Percentiles rank a stretch among this genome's conserved stretches.
Evolutionary conservation across 2,888 invertebrate genomes (phyloP).

Genomic region (Chymomyza caudatula): DNA sequence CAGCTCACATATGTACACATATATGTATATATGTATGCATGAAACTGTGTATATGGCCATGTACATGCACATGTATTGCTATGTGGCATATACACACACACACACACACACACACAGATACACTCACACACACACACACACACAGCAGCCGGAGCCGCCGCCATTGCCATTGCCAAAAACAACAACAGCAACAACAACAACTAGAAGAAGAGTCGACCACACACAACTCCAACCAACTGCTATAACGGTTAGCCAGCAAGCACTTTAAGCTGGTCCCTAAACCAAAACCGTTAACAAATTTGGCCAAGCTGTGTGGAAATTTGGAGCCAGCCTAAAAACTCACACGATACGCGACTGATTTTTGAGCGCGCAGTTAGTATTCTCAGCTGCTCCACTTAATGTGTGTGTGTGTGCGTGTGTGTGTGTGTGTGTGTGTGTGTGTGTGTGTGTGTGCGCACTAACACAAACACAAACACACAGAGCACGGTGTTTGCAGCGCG

Average conservation of each 20-base stretch:
- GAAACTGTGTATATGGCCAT: not conserved
- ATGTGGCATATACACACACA: constrained; percentile 34
- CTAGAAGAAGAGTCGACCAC: constrained; percentile 20
- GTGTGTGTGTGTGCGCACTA: no score
- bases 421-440: no score
- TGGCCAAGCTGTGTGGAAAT: not conserved
- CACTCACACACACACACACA: not conserved
- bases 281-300: not conserved
- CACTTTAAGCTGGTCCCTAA: constrained; percentile 10
- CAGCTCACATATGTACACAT: constrained; percentile 10
- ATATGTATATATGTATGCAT: not conserved
- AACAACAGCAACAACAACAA: constrained; percentile 40
- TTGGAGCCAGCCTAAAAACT: constrained; percentile 18
- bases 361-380: no score
- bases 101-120: constrained; percentile 33
- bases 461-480: no score
- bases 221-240: no score
- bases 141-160: constrained; percentile 37
- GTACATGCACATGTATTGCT: not conserved
- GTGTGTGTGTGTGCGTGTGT: not conserved
- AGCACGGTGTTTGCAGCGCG: no score
- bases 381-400: constrained; percentile 32
- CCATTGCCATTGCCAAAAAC: constrained; percentile 66
- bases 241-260: no score
- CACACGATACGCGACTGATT: constrained; percentile 24